Conservation (phyloP, 2,113 vertebrate genomes). For the Mixornis gularis region DNA sequence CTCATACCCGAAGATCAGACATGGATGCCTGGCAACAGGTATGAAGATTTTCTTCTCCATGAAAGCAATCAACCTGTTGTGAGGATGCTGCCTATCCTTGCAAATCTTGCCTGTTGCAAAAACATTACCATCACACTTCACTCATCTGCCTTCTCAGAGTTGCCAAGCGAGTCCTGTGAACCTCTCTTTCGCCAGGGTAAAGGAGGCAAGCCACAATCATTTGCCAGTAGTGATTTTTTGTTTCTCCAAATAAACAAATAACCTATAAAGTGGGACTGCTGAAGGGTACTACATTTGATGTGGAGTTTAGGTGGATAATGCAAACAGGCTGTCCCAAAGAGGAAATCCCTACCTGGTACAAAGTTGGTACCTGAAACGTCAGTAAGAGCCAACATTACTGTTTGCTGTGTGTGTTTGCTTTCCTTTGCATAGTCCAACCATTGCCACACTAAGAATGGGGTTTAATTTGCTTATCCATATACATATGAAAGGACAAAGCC, state of each 20-base stretch:
- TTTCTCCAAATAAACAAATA: neutral
- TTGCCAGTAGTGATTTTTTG: neutral
- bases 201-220: neutral
- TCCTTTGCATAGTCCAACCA: neutral
- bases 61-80: neutral
- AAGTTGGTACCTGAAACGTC: neutral
- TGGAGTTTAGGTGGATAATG: neutral
- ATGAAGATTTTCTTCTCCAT: neutral
- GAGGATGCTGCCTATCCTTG: neutral
- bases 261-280: neutral
- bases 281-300: neutral
- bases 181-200: neutral
- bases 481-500: slow-evolving; percentile 21
- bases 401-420: slow-evolving; percentile 2
- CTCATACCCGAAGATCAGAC: neutral
- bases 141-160: neutral
- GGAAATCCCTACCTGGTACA: neutral
- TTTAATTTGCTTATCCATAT: slow-evolving; percentile 36
- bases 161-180: too few species aligned
- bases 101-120: neutral
- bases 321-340: neutral
- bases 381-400: neutral
- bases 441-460: neutral
- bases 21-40: neutral
- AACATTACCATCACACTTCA: neutral